phyloP scores from a whole-genome alignment of 2,797 vertebrate species.

The Phoxinus dragarum region DNA sequence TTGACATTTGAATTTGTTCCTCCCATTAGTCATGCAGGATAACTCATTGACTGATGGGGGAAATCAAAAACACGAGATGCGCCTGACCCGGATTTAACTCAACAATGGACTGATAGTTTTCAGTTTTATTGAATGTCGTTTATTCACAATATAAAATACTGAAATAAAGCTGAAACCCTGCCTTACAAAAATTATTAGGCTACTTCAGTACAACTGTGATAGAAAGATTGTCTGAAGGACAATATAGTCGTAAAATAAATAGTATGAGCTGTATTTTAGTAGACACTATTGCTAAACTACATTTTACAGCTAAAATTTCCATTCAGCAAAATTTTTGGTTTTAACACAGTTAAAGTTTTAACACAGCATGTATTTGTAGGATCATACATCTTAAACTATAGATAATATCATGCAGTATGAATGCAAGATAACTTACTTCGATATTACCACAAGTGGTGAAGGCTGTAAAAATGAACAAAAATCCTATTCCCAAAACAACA shows the following conservation, averaged over 20 bases:
- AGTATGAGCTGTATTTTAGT: no score
- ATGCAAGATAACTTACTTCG: conserved; percentile 73
- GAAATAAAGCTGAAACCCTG: neutral
- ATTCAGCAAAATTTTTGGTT: neutral
- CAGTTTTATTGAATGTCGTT: neutral
- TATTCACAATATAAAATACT: neutral
- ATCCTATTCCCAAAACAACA: conserved; percentile 79
- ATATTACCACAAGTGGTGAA: conserved; percentile 85
- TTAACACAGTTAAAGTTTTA: neutral
- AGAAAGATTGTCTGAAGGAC: neutral
- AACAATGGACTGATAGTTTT: conserved; percentile 38
- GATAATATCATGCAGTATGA: neutral
- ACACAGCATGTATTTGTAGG: neutral
- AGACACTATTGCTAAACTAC: neutral
- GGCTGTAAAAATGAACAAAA: conserved; percentile 82
- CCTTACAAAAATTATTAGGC: neutral
- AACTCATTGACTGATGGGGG: conserved; percentile 58
- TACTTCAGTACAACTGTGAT: neutral
- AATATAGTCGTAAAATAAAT: neutral
- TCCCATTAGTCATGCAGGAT: conserved; percentile 58
- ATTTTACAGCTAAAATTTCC: neutral
- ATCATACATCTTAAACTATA: neutral
- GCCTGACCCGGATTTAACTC: conserved; percentile 58
- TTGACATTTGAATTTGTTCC: conserved; percentile 18
- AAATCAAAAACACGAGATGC: conserved; percentile 78